Evolutionary conservation across 2,888 invertebrate species (phyloP).

Genomic region (Hartigia nigra): DNA sequence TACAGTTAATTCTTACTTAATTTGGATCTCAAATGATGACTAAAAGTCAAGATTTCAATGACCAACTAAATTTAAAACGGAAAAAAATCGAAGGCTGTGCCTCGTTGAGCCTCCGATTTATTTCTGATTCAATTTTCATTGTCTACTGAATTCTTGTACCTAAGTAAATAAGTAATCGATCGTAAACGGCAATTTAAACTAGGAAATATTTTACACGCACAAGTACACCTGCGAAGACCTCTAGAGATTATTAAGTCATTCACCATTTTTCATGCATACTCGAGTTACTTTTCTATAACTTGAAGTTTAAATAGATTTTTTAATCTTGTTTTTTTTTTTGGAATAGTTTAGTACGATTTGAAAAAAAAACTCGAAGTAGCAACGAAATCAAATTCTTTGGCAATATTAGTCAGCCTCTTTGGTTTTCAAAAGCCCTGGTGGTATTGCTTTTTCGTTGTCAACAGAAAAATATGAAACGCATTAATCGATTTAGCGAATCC

Average conservation of each 20-base stretch:
- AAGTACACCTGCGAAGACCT: conserved; percentile 44
- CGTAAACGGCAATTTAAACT: conserved; percentile 54
- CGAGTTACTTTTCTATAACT: conserved; percentile 29
- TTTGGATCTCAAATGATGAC: conserved; percentile 44
- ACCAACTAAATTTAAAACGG: background rate
- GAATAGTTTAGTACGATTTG: conserved; percentile 38
- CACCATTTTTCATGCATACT: conserved; percentile 37
- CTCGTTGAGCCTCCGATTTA: conserved; percentile 20
- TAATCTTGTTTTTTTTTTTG: conserved; percentile 39
- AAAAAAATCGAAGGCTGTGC: conserved; percentile 9
- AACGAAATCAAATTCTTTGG: conserved; percentile 60
- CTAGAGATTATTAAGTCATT: conserved; percentile 41
- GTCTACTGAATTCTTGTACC: conserved; percentile 13
- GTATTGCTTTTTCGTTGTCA: conserved; percentile 25
- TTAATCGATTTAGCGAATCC: background rate
- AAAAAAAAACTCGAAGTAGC: conserved; percentile 32
- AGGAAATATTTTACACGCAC: conserved; percentile 59
- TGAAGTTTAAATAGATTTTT: conserved; percentile 45
- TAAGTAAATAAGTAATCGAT: conserved; percentile 48
- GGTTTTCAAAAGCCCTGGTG: conserved; percentile 44
- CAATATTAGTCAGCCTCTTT: conserved; percentile 65
- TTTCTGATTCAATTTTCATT: conserved; percentile 19
- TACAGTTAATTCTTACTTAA: conserved; percentile 60
- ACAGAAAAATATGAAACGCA: conserved; percentile 17
- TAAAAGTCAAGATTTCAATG: conserved; percentile 9